Base-by-base conservation (phyloP, 2,888 invertebrate species). In the Athalia cordata region DNA sequence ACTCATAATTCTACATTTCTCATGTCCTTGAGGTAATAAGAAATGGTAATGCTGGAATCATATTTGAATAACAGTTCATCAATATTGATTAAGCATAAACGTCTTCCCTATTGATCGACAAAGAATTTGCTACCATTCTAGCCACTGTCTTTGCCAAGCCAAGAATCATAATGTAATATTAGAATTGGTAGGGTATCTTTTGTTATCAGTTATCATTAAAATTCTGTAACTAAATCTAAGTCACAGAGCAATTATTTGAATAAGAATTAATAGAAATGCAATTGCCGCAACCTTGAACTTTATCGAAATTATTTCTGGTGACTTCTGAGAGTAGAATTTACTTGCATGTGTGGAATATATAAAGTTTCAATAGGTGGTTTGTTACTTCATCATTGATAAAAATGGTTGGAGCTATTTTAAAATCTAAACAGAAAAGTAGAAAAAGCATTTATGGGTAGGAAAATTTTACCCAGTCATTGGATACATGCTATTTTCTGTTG, bases 11-110 rank as follows among this genome's bases (percentile, higher is more conserved):
- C 13, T 45, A 61, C 43, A 4, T 59, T 49, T 9, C 65, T 47
- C 13, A 29, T 62, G 57, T 29, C 59, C 57, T 62, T 47, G 47
- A 49, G 49, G 50, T 52, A 50, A 50, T 74, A 57, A 29, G 61
- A 45, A 67, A 61, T 52, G 77, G 52, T 50, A 68, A 67, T 15
- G 55, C 68, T 52, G 11, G 6, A 47, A 72, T 72, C 8, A n/a
- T 47, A 72, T 72, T 72, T 72, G 72, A 52, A 72, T 72, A 72
- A 72, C 59, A 72, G 59, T 72, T 64, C 75, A 62, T 75, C 75
- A 49, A 62, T 75, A 75, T 75, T 75, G 75, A 75, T 75, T 62
- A 75, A 75, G 62, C 75, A 75, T 45, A 64, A 59, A 75, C 50
- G 15, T 62, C 29, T 45, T 61, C 45, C 59, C 72, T 57, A 72